phyloP scores from a whole-genome alignment of 1,140 invertebrate genomes.

The Thaumatotibia leucotreta region DNA sequence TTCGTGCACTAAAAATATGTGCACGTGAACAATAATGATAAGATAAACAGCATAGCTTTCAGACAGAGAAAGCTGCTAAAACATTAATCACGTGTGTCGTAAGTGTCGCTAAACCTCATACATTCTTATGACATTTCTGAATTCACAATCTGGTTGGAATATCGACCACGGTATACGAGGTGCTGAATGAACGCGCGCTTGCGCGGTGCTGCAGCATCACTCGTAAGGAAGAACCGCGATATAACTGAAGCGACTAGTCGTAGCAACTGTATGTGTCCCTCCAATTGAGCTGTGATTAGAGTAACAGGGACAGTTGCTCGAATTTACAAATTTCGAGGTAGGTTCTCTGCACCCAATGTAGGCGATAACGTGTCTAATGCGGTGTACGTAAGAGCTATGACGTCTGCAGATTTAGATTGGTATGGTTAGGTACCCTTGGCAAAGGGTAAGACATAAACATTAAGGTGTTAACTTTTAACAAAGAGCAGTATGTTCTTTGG shows the following conservation, averaged over 20 bases:
- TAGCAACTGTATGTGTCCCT: no score
- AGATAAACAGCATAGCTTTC: background rate
- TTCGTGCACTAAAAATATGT: background rate
- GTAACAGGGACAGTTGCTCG: no score
- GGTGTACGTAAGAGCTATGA: background rate
- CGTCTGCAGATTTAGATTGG: background rate
- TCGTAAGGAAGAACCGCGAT: background rate
- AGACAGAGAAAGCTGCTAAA: background rate
- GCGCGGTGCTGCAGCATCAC: background rate
- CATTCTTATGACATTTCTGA: background rate
- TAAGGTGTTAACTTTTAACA: background rate
- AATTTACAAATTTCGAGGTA: no score
- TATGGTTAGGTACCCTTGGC: background rate
- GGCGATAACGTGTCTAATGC: background rate
- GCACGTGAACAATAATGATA: background rate
- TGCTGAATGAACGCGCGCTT: slow-evolving; percentile 8
- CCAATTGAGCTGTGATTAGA: no score
- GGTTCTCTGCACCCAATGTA: background rate
- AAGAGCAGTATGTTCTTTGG: background rate
- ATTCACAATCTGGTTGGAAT: background rate
- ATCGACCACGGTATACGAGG: slow-evolving; percentile 4
- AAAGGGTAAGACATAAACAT: background rate
- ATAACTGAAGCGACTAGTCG: no score
- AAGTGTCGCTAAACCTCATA: background rate
- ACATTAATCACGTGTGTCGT: background rate